Evolutionary conservation across 1,140 invertebrate genomes (phyloP), one percentile per base, ranked within the genome.

Genomic region (Ganaspis sp.): DNA sequence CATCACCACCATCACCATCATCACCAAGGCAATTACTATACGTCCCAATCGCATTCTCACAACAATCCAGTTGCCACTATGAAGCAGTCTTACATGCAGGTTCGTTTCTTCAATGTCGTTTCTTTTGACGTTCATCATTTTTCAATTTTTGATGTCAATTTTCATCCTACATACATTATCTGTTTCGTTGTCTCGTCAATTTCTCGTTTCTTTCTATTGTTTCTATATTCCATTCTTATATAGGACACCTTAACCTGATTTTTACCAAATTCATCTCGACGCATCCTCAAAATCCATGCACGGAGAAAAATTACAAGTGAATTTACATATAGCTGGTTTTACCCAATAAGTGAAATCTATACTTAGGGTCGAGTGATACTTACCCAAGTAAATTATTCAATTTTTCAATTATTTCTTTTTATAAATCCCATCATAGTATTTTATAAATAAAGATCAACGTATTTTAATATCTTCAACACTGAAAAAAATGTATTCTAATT

Each of bases 11-110:
- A 88, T 83, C 87, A 89, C 76, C 88, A 88, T 78, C 88, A 90
- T 84, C 88, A 88, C 82, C 89, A 89, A 77, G 86, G 84, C 86
- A 85, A 85, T 90, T 90, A 89, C 84, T 90, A 90, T 84, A 84
- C 87, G 81, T 88, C 88, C 80, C 89, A 89, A 87, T 87, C 87
- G 80, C 86, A 90, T 79, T 85, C 85, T 87, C 88, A 90, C 87
- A 90, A 89, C 86, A 91, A 90, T 83, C 88, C 90, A 78, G 89
- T 90, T 85, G 88, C 85, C 86, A 90, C 86, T 80, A 89, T 90
- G 87, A 90, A 90, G 87, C 90, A 91, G 85, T 91, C 90, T 78
- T 90, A 89, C 71, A 90, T 90, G 88, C 90, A 91, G 90, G 90
- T 91, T 90, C 87, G 90, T 90, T 77, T 77, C 81, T 77, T 72